A percentile compares a stretch with the other conserved stretches of the same genome.
These are phyloP conservation scores for Phycodurus eques DNA, from an alignment of 2,113 vertebrate species.

Conservation along the genomic window DNA sequence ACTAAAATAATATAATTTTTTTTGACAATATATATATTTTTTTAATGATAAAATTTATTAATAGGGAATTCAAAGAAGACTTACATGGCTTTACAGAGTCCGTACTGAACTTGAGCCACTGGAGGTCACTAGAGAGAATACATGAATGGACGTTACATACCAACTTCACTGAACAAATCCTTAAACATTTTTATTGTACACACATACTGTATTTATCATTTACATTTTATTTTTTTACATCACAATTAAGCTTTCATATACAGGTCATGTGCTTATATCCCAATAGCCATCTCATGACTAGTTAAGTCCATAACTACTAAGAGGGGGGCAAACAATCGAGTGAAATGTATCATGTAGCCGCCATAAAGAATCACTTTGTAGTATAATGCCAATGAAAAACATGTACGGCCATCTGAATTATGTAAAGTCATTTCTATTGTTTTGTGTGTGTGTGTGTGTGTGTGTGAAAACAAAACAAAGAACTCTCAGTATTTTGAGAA, in stretches of 20 bases:
- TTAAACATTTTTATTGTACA: neutral
- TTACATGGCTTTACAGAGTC: neutral
- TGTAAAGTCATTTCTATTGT: neutral
- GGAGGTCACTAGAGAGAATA: conserved; percentile 5
- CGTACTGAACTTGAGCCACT: neutral
- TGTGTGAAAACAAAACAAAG: too few relatives aligned
- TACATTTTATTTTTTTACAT: conserved; percentile 11
- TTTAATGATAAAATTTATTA: neutral
- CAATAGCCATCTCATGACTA: neutral
- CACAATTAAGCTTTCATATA: neutral
- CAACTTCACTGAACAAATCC: neutral
- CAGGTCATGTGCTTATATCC: neutral
- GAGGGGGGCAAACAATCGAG: neutral
- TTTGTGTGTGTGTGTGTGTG: neutral
- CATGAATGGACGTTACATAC: neutral
- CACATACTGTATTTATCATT: conserved; percentile 3
- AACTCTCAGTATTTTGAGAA: neutral
- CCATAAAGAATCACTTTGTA: neutral
- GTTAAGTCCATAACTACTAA: neutral
- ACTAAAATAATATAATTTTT: neutral
- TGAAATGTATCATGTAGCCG: neutral
- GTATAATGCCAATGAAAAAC: neutral
- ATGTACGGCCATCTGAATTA: neutral
- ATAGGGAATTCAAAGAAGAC: neutral
- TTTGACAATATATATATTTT: too few relatives aligned